phyloP scores from a whole-genome alignment of 2,797 vertebrate genomes.

The Tauraco hartlaubi region DNA sequence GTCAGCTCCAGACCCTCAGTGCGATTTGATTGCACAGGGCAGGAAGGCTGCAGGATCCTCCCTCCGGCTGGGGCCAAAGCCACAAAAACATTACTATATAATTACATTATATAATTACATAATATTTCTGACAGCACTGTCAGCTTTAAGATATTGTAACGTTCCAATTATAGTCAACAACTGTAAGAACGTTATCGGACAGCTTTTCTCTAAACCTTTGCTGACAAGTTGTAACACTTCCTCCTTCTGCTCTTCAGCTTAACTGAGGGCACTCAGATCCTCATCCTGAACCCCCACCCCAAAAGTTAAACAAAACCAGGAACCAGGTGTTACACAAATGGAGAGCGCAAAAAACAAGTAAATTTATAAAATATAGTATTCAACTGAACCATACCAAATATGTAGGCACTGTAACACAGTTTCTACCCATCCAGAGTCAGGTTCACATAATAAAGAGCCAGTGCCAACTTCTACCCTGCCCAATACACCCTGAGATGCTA shows the following conservation, averaged over 20 bases:
- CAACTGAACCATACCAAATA: neutral
- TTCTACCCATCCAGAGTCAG: neutral
- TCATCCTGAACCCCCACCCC: neutral
- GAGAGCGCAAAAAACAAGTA: neutral
- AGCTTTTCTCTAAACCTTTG: neutral
- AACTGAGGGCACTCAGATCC: neutral
- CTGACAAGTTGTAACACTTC: neutral
- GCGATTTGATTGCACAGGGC: neutral
- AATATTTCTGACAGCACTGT: neutral
- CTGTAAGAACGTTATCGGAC: neutral
- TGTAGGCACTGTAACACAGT: accelerated
- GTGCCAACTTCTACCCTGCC: neutral
- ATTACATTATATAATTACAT: neutral
- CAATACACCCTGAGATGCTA: neutral
- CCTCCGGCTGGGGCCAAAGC: neutral
- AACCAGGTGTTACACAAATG: neutral
- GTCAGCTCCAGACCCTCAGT: neutral
- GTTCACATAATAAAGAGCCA: neutral
- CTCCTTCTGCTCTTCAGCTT: neutral
- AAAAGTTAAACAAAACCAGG: neutral
- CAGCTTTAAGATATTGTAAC: neutral
- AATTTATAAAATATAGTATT: neutral
- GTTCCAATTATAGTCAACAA: neutral
- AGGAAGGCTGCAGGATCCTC: neutral
- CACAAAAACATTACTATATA: neutral